Percentiles rank a stretch among this genome's conserved stretches.
Evolutionary conservation across 2,113 vertebrate species (phyloP).

Genomic region (Oxyura jamaicensis): DNA sequence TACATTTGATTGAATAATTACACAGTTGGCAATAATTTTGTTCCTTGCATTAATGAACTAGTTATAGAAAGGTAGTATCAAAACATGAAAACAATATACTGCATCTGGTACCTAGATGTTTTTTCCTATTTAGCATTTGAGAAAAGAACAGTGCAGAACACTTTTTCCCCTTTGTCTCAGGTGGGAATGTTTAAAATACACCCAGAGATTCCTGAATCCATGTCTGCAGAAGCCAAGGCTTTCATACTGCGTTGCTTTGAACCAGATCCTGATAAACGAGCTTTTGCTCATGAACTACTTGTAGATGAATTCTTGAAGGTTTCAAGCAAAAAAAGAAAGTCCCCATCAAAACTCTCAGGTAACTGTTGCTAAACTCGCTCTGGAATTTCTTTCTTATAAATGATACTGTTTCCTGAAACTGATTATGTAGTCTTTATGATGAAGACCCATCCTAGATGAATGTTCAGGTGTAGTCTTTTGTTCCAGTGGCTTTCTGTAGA

Average conservation of each 20-base stretch:
- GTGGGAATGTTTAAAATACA: conserved; percentile 99
- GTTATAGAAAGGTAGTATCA: neutral
- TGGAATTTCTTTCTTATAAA: neutral
- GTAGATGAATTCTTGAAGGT: conserved; percentile 95
- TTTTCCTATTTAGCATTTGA: conserved; percentile 74
- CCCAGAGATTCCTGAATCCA: conserved; percentile 96
- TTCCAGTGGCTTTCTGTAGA: neutral
- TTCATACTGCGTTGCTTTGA: conserved; percentile 97
- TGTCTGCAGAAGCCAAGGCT: conserved; percentile 95
- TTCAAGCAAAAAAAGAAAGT: conserved; percentile 93
- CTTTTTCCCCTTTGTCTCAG: conserved; percentile 69
- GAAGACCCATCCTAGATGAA: neutral
- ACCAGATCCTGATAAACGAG: conserved; percentile 92
- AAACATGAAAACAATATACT: neutral
- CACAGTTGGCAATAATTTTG: neutral
- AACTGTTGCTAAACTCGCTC: neutral
- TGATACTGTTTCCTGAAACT: neutral
- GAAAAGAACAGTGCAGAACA: conserved; percentile 48
- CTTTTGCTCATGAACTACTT: conserved; percentile 89
- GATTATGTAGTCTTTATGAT: neutral
- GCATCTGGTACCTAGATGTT: neutral
- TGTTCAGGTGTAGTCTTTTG: neutral
- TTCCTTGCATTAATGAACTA: neutral
- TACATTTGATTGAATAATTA: neutral
- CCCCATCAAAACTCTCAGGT: conserved; percentile 89